Conservation (phyloP, 2,888 invertebrate species). For the Luperina nickerlii region DNA sequence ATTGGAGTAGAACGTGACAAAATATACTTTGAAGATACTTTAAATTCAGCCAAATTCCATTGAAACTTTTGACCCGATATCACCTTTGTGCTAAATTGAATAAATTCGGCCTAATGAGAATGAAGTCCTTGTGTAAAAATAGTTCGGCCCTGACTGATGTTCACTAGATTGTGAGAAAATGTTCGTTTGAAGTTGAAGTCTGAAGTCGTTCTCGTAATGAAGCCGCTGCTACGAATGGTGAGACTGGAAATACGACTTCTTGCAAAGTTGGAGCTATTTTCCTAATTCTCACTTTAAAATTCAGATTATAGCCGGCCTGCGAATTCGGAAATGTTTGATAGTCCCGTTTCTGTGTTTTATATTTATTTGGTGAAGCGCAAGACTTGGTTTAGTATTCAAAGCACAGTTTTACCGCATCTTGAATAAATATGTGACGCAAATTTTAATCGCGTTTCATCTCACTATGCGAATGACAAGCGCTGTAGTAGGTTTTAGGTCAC, state of each 20-base stretch:
- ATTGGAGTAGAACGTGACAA: conserved; percentile 44
- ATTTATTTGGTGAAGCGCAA: conserved; percentile 31
- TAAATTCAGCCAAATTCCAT: conserved; percentile 35
- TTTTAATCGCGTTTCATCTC: conserved; percentile 25
- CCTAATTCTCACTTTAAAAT: conserved; percentile 51
- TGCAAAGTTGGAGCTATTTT: conserved; percentile 42
- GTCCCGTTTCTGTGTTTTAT: conserved; percentile 29
- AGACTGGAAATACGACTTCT: conserved; percentile 41
- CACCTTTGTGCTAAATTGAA: conserved; percentile 49
- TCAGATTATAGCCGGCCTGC: conserved; percentile 32
- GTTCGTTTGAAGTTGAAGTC: conserved; percentile 50
- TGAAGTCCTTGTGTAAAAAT: conserved; percentile 50
- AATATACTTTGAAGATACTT: conserved; percentile 41
- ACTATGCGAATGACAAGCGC: conserved; percentile 9
- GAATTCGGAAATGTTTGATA: conserved; percentile 29
- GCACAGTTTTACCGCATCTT: conserved; percentile 36
- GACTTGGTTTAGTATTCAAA: conserved; percentile 32
- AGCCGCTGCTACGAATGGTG: conserved; percentile 34
- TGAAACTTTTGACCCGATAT: conserved; percentile 50
- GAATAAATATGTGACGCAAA: conserved; percentile 46
- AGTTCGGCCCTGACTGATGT: conserved; percentile 44
- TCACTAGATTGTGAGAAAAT: conserved; percentile 38
- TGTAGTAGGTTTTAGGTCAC: background rate
- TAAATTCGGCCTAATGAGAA: conserved; percentile 48
- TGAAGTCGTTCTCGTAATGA: conserved; percentile 55